Evolutionary conservation across 2,888 invertebrate genomes (phyloP).

Genomic region (Acanthoscelides obtectus): DNA sequence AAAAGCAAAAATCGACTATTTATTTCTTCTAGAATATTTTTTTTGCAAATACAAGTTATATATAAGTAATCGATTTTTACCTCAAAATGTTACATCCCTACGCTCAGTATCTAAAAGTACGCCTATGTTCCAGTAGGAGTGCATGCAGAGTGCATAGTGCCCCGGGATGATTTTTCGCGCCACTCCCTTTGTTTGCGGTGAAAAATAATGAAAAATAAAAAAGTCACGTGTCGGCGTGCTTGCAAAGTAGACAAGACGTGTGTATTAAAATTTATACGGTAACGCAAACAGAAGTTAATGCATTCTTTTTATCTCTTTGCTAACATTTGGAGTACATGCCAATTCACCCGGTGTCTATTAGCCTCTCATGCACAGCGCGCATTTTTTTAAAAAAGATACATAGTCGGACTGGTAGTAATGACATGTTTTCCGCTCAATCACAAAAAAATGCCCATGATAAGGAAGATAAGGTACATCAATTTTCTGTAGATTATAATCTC

Average conservation of each 20-base stretch:
- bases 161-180: background rate
- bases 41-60: too few species aligned
- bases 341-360: background rate
- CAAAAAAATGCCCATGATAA: too few species aligned
- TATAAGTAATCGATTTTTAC: too few species aligned
- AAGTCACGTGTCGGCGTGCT: background rate
- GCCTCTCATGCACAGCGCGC: background rate
- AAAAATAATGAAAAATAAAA: background rate
- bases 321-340: background rate
- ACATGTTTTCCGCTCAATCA: too few species aligned
- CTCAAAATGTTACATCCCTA: too few species aligned
- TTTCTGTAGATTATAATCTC: too few species aligned
- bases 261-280: background rate
- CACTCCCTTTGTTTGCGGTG: background rate
- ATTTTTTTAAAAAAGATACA: background rate
- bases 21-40: too few species aligned
- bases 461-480: too few species aligned
- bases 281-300: background rate
- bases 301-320: background rate
- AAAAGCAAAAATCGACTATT: too few species aligned
- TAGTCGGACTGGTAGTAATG: background rate
- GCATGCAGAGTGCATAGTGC: background rate
- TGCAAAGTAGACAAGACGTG: background rate
- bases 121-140: background rate
- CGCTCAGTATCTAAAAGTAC: too few species aligned